Evolutionary conservation across 2,797 vertebrate genomes (phyloP), one percentile per base, ranked within the genome.

Genomic region (Gymnoscopelus braueri): DNA sequence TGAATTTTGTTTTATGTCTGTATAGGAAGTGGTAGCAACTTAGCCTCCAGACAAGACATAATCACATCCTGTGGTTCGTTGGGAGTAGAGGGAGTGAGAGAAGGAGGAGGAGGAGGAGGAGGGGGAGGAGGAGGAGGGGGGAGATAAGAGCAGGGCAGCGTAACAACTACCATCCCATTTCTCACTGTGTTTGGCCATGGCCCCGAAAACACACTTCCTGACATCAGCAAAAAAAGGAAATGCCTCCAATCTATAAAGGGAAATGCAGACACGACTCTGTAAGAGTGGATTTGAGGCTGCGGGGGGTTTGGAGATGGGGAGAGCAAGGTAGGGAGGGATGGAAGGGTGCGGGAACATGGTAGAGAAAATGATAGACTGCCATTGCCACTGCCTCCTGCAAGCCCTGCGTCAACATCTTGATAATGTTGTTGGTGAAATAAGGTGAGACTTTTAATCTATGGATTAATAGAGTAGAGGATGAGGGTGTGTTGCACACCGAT

Each of bases 181-280:
- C 79, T 86, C 75, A 84, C 74, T 75, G 44, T 61, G 74, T 72
- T 68, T 90, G 80, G 67, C 76, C 19, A 26, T 68, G 60, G 63
- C 70, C 80, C 75, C 69, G 19, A 62, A 73, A 85, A 80, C 70
- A 72, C 60, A 82, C 74, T 72, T 80, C 81, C 86, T 86, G 80
- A 82, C 87, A 89, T 90, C 84, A 91, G 89, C 86, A 89, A 60
- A 87, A 87, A 87, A 88, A 82, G 68, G 69, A 79, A 85, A 84
- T 66, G 76, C 69, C 71, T 85, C 14, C 60, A 15, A 84, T 85
- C 78, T 82, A 84, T 82, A 74, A 84, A 81, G 63, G 52, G 56
- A 85, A 80, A 86, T 78, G 60, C 67, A 72, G 82, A 73, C 52
- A 2, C 32, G 69, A 67, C 19, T 26, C 57, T 49, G 77, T 19